Conservation (phyloP, 1,140 invertebrate species). For the Penaeus indicus region DNA sequence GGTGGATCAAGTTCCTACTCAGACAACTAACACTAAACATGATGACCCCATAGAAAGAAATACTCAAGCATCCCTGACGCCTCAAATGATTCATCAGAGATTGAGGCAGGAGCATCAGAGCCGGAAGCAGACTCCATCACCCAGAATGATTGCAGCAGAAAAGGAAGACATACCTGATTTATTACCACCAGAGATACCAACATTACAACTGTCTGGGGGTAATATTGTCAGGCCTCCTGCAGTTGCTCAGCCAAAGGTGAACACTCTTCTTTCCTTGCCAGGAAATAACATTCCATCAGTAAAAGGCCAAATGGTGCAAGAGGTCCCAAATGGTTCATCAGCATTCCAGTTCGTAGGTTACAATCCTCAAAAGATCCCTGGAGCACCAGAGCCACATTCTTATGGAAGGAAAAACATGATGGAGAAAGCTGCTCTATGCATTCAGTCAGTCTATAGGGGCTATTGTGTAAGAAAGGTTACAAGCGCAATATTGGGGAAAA, state of each 20-base stretch:
- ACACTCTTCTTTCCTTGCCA: background rate
- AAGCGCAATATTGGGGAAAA: conserved; percentile 23
- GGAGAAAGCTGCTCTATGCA: conserved; percentile 31
- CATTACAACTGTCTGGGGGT: conserved; percentile 22
- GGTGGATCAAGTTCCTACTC: background rate
- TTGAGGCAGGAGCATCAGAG: too few relatives aligned
- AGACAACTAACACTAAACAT: too few relatives aligned
- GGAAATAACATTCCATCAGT: background rate
- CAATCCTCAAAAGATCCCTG: too few relatives aligned
- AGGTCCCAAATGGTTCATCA: background rate
- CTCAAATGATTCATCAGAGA: too few relatives aligned
- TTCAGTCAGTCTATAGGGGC: conserved; percentile 52
- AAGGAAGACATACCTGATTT: conserved; percentile 37
- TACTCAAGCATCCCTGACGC: too few relatives aligned
- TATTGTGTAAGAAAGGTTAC: conserved; percentile 51
- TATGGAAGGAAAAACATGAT: background rate
- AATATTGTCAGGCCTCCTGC: background rate
- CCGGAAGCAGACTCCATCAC: too few relatives aligned
- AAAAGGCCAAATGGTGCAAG: background rate
- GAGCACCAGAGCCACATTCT: too few relatives aligned
- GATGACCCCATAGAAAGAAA: too few relatives aligned
- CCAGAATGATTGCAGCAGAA: background rate
- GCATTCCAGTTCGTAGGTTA: background rate
- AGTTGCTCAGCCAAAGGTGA: background rate
- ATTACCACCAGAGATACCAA: conserved; percentile 44